Percentiles rank a stretch among this genome's conserved stretches.
Conservation (phyloP, 1,140 invertebrate species). For the Phthorimaea operculella region DNA sequence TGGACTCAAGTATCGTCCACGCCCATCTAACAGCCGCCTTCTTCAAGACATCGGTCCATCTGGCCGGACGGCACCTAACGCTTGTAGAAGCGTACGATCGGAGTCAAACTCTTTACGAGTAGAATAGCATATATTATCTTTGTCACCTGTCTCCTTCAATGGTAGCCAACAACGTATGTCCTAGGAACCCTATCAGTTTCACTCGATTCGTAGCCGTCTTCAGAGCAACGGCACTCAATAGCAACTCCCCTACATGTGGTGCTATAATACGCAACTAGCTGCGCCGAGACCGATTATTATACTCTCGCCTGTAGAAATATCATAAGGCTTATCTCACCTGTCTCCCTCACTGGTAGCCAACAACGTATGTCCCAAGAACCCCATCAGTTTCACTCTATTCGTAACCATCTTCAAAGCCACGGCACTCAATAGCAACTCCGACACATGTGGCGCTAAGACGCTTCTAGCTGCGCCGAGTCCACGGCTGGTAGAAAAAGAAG, state of each 20-base stretch:
- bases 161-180: background rate
- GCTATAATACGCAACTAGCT: slow-evolving; percentile 22
- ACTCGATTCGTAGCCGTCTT: slow-evolving; percentile 11
- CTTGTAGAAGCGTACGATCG: too few species aligned
- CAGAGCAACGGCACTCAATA: slow-evolving; percentile 34
- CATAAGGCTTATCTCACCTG: too few species aligned
- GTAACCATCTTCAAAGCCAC: slow-evolving; percentile 25
- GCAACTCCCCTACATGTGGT: slow-evolving; percentile 8
- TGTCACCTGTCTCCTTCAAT: background rate
- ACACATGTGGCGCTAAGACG: slow-evolving; percentile 5
- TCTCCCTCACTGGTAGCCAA: too few species aligned
- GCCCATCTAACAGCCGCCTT: too few species aligned
- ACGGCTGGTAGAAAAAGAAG: slow-evolving; percentile 2
- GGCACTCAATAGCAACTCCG: slow-evolving; percentile 29
- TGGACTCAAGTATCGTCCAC: too few species aligned
- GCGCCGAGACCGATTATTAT: slow-evolving; percentile 32
- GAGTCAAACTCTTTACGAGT: too few species aligned
- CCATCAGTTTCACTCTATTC: slow-evolving; percentile 6
- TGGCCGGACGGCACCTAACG: too few species aligned
- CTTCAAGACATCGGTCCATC: too few species aligned
- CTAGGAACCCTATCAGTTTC: slow-evolving; percentile 19
- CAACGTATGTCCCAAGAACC: too few species aligned
- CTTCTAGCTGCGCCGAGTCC: slow-evolving; percentile 25
- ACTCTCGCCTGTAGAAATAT: slow-evolving; percentile 24
- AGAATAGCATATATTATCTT: too few species aligned